phyloP scores from a whole-genome alignment of 92 coral and sea anemone species.

The Siderastrea radians region DNA sequence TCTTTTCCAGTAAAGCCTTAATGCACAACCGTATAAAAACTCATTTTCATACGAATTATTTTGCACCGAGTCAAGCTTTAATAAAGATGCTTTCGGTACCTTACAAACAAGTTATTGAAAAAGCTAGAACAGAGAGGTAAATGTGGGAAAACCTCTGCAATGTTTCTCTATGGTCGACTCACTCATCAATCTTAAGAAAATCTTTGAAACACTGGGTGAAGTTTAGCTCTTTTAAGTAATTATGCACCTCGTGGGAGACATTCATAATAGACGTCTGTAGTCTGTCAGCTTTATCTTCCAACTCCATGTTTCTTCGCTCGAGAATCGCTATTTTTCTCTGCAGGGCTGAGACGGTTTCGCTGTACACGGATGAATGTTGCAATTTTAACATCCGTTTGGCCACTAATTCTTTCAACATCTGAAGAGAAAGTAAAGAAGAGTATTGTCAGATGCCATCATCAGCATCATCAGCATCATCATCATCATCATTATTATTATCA shows the following conservation, averaged over 20 bases:
- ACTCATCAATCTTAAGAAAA: too few relatives aligned
- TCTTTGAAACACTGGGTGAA: too few relatives aligned
- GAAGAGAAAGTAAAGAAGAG: not conserved
- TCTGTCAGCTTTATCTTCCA: constrained; percentile 27
- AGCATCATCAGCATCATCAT: not conserved
- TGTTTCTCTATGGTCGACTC: too few relatives aligned
- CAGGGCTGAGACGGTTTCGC: constrained; percentile 25
- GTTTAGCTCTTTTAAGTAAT: too few relatives aligned
- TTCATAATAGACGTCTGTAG: constrained; percentile 11
- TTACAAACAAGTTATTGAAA: too few relatives aligned
- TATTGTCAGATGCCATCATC: not conserved
- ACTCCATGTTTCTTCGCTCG: constrained; percentile 30
- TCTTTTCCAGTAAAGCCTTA: not conserved
- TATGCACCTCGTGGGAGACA: not conserved
- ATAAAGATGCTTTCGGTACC: too few relatives aligned
- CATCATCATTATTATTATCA: not conserved
- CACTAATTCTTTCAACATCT: constrained; percentile 41
- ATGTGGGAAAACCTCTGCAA: too few relatives aligned
- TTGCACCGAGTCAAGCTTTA: too few relatives aligned
- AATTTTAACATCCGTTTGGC: constrained; percentile 47
- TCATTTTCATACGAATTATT: not conserved
- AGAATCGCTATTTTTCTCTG: constrained; percentile 23
- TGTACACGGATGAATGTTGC: constrained; percentile 29
- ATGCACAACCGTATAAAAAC: too few relatives aligned
- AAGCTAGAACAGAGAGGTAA: too few relatives aligned